These are phyloP conservation scores for Nomia melanderi DNA, from an alignment of 1,140 invertebrate genomes.

Conservation along the genomic window DNA sequence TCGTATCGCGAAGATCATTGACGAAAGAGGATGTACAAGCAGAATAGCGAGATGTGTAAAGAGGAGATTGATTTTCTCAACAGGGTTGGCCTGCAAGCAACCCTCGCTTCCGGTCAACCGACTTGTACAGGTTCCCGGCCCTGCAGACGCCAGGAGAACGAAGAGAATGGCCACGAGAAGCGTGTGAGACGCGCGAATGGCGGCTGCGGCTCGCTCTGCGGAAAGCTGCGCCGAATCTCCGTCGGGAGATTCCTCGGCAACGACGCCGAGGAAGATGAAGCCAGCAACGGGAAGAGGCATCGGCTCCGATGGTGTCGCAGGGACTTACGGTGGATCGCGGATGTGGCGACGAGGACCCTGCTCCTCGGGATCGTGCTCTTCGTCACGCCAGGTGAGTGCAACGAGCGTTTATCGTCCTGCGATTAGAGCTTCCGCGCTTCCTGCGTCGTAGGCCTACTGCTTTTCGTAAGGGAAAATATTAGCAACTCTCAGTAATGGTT, in stretches of 20 bases:
- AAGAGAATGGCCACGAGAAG: constrained; percentile 60
- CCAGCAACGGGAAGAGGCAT: constrained; percentile 68
- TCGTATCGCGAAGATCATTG: too few relatives aligned
- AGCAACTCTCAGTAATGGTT: too few relatives aligned
- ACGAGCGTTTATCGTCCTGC: too few relatives aligned
- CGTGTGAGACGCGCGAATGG: constrained; percentile 58
- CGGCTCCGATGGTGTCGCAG: constrained; percentile 72
- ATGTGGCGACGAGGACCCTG: constrained; percentile 75
- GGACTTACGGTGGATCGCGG: constrained; percentile 73
- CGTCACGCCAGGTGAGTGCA: constrained; percentile 75
- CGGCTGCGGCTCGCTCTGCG: constrained; percentile 46
- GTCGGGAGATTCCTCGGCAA: constrained; percentile 17
- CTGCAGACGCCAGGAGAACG: constrained; percentile 61
- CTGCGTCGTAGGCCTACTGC: too few relatives aligned
- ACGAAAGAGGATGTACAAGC: too few relatives aligned
- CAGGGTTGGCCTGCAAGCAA: constrained; percentile 60
- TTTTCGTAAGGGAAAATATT: too few relatives aligned
- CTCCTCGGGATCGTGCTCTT: constrained; percentile 77
- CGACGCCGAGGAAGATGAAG: constrained; percentile 45
- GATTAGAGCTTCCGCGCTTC: too few relatives aligned
- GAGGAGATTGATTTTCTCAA: constrained; percentile 5
- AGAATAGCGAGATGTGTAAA: background rate
- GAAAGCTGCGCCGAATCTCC: constrained; percentile 54
- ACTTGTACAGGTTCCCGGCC: constrained; percentile 71
- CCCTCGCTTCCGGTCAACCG: constrained; percentile 76